Evolutionary conservation across 1,140 invertebrate genomes (phyloP).

Genomic region (Diabrotica virgifera): DNA sequence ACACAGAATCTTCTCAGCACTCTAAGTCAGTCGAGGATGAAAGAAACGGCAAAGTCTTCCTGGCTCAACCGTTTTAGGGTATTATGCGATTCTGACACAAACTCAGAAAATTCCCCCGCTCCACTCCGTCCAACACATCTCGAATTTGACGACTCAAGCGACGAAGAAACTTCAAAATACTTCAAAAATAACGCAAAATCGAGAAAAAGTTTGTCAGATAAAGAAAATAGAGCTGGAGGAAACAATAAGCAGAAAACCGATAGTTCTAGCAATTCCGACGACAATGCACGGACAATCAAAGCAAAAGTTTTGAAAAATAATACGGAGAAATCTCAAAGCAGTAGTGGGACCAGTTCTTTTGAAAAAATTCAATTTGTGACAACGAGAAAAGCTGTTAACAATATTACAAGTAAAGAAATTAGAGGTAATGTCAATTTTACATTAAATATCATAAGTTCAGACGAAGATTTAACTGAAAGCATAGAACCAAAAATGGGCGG

Average conservation of each 20-base stretch:
- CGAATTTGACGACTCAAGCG: conserved; percentile 25
- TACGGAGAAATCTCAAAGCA: too few species aligned
- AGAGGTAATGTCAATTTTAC: too few species aligned
- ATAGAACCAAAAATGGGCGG: too few species aligned
- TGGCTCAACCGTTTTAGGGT: conserved; percentile 29
- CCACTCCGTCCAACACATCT: conserved; percentile 22
- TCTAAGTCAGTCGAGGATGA: conserved; percentile 27
- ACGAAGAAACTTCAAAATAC: conserved; percentile 10
- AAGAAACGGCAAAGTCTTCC: conserved; percentile 27
- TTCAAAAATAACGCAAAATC: conserved; percentile 12
- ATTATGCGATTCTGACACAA: conserved; percentile 36
- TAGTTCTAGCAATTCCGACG: too few species aligned
- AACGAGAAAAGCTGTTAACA: too few species aligned
- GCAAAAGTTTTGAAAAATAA: too few species aligned
- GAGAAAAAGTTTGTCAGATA: not conserved
- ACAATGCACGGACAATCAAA: too few species aligned
- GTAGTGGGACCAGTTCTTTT: too few species aligned
- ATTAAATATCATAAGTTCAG: too few species aligned
- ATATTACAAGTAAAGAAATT: too few species aligned
- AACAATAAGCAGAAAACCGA: conserved; percentile 4
- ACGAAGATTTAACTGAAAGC: too few species aligned
- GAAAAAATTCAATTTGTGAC: too few species aligned
- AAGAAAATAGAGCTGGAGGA: conserved; percentile 11
- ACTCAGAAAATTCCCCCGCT: conserved; percentile 15
- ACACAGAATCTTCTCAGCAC: conserved; percentile 29